phyloP scores from a whole-genome alignment of 2,113 vertebrate species.

The Haemorhous mexicanus region DNA sequence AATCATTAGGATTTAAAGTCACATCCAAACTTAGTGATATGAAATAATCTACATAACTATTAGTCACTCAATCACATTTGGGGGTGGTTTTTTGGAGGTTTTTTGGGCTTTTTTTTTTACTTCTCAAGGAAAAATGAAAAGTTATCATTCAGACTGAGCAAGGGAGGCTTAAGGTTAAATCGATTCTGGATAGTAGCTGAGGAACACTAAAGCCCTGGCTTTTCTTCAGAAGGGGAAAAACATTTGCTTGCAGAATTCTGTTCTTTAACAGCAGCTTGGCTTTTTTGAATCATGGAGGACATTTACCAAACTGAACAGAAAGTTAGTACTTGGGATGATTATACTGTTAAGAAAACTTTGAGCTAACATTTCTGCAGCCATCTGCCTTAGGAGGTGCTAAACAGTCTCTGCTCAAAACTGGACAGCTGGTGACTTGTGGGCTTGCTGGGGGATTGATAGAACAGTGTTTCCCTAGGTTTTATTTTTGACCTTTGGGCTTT shows the following conservation, averaged over 20 bases:
- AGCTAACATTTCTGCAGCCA: neutral
- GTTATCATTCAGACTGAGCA: neutral
- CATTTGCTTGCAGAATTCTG: neutral
- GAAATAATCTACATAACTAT: neutral
- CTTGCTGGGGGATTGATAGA: neutral
- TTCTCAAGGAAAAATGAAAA: neutral
- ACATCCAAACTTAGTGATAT: neutral
- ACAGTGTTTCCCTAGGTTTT: neutral
- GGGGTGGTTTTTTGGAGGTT: neutral
- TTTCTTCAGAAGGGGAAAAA: neutral
- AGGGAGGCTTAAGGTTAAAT: constrained; percentile 22
- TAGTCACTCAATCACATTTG: neutral
- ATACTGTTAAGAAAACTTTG: neutral
- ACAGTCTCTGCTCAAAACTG: neutral
- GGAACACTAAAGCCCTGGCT: constrained; percentile 9
- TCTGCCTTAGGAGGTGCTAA: neutral
- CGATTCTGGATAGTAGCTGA: neutral
- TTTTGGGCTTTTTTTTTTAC: neutral
- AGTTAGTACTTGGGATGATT: neutral
- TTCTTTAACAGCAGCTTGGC: neutral
- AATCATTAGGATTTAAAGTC: neutral
- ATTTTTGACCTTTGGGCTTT: neutral
- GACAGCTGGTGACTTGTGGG: neutral
- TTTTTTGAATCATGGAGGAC: neutral
- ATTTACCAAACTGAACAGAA: neutral